Evolutionary conservation across 2,888 invertebrate species (phyloP).

Genomic region (Megalurothrips usitatus): DNA sequence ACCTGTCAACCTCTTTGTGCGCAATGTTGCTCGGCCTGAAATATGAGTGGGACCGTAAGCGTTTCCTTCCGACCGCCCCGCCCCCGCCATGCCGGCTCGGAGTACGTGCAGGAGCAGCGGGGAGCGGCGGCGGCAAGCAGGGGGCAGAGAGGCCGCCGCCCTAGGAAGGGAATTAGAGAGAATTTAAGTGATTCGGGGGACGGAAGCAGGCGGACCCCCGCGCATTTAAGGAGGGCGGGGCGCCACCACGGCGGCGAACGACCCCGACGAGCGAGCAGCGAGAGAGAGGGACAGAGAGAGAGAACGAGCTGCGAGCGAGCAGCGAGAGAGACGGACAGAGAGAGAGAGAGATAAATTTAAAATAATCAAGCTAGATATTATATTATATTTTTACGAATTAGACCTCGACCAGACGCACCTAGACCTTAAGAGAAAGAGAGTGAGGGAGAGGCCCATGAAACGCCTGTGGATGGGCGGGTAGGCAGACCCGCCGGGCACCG

Average conservation of each 20-base stretch:
- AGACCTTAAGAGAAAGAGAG: not conserved
- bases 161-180: not conserved
- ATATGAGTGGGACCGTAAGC: constrained; percentile 26
- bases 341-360: not conserved
- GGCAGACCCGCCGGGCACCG: too few species aligned
- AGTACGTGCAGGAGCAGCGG: not conserved
- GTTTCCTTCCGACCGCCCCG: constrained; percentile 19
- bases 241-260: too few species aligned
- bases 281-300: not conserved
- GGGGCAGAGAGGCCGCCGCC: not conserved
- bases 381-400: too few species aligned
- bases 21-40: constrained; percentile 16
- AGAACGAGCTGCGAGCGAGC: not conserved
- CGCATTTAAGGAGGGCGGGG: too few species aligned
- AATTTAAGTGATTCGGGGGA: not conserved
- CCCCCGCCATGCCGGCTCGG: not conserved
- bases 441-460: too few species aligned
- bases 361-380: too few species aligned
- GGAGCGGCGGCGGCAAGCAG: not conserved
- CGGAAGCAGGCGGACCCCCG: not conserved
- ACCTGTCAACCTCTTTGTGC: constrained; percentile 26
- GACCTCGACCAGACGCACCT: too few species aligned
- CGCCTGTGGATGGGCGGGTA: too few species aligned
- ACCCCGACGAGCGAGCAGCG: not conserved
- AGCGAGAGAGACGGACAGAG: not conserved